Evolutionary conservation across 2,888 invertebrate species (phyloP).

Genomic region (Camponotus fellah): DNA sequence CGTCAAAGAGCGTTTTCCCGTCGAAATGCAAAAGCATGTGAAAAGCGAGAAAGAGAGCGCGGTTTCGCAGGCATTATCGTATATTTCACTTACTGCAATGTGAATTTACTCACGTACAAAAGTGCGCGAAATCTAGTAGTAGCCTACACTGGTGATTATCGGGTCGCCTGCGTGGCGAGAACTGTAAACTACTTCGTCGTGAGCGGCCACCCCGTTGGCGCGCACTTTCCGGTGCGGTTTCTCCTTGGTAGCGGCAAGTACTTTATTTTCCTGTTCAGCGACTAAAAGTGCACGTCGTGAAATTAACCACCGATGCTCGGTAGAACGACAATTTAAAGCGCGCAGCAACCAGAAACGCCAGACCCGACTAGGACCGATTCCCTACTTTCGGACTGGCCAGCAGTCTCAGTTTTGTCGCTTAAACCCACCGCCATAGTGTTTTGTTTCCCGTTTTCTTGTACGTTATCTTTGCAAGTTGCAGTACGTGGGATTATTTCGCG

Average conservation of each 20-base stretch:
- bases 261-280: constrained; percentile 44
- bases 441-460: constrained; percentile 32
- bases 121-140: constrained; percentile 18
- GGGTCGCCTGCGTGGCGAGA: constrained; percentile 8
- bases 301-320: constrained; percentile 44
- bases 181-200: constrained; percentile 4
- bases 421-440: constrained; percentile 8
- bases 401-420: constrained; percentile 21
- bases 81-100: constrained; percentile 30
- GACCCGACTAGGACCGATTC: constrained; percentile 11
- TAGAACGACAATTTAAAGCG: constrained; percentile 48
- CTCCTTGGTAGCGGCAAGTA: not conserved
- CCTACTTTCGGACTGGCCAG: constrained; percentile 21
- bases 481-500: constrained; percentile 32
- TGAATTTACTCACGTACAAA: constrained; percentile 14
- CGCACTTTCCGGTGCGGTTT: constrained; percentile 21
- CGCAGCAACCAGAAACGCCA: not conserved
- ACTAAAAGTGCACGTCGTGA: constrained; percentile 14
- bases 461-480: not conserved
- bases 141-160: constrained; percentile 21
- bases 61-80: constrained; percentile 5
- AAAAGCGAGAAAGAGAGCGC: not conserved
- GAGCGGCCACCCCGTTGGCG: constrained; percentile 3
- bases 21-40: constrained; percentile 24
- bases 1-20: constrained; percentile 22